Evolutionary conservation across 2,797 vertebrate species (phyloP).

Genomic region (Sphaeramia orbicularis): DNA sequence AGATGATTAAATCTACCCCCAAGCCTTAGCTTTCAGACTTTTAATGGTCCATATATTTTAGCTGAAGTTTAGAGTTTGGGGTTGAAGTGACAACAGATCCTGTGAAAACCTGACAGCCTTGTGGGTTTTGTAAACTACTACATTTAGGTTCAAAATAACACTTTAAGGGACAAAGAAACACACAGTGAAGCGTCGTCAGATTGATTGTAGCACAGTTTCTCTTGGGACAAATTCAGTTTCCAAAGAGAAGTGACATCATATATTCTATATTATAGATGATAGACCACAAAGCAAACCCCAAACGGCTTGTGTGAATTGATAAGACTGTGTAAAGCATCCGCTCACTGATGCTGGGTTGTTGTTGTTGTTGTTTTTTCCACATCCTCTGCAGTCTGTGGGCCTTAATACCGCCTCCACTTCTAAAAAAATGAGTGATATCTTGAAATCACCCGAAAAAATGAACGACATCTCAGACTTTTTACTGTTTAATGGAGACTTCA

Average conservation of each 20-base stretch:
- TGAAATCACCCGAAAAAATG: slow-evolving; percentile 50
- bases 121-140: slow-evolving; percentile 21
- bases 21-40: background rate
- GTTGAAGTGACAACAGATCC: slow-evolving; percentile 11
- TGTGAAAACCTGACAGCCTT: slow-evolving; percentile 4
- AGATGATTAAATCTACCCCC: no score
- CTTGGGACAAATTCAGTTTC: slow-evolving; percentile 65
- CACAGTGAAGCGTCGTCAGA: slow-evolving; percentile 45
- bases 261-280: slow-evolving; percentile 59
- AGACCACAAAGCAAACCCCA: slow-evolving; percentile 48
- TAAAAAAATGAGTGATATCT: slow-evolving; percentile 49
- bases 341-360: slow-evolving; percentile 35
- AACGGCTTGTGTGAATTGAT: slow-evolving; percentile 40
- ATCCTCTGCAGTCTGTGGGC: slow-evolving; percentile 25
- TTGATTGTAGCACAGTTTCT: slow-evolving; percentile 58
- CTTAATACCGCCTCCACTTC: slow-evolving; percentile 27
- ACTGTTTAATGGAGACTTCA: slow-evolving; percentile 45
- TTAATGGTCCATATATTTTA: background rate
- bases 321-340: slow-evolving; percentile 26
- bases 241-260: slow-evolving; percentile 57
- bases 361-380: slow-evolving; percentile 35
- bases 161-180: slow-evolving; percentile 46
- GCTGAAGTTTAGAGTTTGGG: background rate
- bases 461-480: slow-evolving; percentile 56
- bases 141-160: slow-evolving; percentile 28